Evolutionary conservation across 2,888 invertebrate species (phyloP), one percentile per base, ranked within the genome.

Genomic region (Crioceris asparagi): DNA sequence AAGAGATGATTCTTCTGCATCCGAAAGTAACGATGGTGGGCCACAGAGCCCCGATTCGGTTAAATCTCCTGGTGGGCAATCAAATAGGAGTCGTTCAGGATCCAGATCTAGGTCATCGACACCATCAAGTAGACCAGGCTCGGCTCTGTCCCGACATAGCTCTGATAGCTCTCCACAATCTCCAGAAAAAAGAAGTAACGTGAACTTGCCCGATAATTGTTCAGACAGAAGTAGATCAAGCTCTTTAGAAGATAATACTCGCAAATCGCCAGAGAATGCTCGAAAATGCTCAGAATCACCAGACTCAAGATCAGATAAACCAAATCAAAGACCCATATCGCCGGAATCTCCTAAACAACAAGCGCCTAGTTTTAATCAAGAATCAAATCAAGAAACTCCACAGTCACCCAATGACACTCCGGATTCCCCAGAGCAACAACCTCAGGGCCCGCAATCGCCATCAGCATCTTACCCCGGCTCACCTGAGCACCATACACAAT

Each of bases 1-100:
- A 46, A 65, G 67, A 51, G 73, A 72, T 64, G 69, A 52, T 32
- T 61, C 61, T 36, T 59, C 60, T 17, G 58, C 57, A 36, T 60
- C 58, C 45, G 63, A 62, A 36, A 59, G 57, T 41, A 58, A 57
- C 21, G 52, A 52, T 37, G 55, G 58, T 42, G 54, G 54, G 8
- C 47, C 44, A 10, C 40, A 40, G 26, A 55, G 53, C 31, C 50
- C 52, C 3, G 41, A 41, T 31, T 56, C 54, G 40, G 41, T 26
- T 17, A 41, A 43, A 40, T 45, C 47, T 14, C 12, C 14, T 17
- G 36, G 41, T 43, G 44, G 25, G 36, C 45, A 38, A 8, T 51
- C 51, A 1, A 39, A 38, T n/a, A 36, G 32, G 17, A 39, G 38
- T 17, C 32, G 36, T 17, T 37, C 25, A 16, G 12, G 34, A 32